These are phyloP conservation scores for Punctoribates punctum DNA, from an alignment of 2,888 invertebrate species.

Conservation along the genomic window DNA sequence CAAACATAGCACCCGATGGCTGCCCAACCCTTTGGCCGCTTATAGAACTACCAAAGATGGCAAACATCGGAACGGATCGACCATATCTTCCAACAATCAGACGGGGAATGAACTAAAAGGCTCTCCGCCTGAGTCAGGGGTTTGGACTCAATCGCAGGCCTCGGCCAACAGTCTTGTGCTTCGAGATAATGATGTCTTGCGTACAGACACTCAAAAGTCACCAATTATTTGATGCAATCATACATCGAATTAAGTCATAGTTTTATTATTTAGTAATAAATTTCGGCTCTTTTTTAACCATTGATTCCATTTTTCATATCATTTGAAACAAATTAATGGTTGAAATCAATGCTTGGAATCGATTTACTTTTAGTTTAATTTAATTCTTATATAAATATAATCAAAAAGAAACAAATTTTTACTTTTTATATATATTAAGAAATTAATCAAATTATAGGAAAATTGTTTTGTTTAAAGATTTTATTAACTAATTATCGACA, in stretches of 20 bases:
- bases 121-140: slow-evolving; percentile 24
- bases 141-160: slow-evolving; percentile 27
- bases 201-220: not conserved
- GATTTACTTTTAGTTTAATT: not conserved
- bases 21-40: slow-evolving; percentile 39
- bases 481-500: not conserved
- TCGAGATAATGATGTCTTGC: not conserved
- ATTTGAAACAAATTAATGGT: not conserved
- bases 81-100: not conserved
- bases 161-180: slow-evolving; percentile 15
- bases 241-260: not conserved
- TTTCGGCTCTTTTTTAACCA: not conserved
- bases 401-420: not conserved
- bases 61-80: not conserved
- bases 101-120: not conserved
- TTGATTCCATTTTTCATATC: slow-evolving; percentile 6
- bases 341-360: not conserved
- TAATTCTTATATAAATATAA: too few relatives aligned
- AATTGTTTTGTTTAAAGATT: not conserved
- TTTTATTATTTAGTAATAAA: not conserved
- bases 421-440: not conserved
- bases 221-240: not conserved
- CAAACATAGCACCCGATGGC: slow-evolving; percentile 40
- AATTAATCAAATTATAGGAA: not conserved
- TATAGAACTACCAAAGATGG: not conserved